phyloP scores from a whole-genome alignment of 1,140 invertebrate genomes.

The Caerostris darwini region DNA sequence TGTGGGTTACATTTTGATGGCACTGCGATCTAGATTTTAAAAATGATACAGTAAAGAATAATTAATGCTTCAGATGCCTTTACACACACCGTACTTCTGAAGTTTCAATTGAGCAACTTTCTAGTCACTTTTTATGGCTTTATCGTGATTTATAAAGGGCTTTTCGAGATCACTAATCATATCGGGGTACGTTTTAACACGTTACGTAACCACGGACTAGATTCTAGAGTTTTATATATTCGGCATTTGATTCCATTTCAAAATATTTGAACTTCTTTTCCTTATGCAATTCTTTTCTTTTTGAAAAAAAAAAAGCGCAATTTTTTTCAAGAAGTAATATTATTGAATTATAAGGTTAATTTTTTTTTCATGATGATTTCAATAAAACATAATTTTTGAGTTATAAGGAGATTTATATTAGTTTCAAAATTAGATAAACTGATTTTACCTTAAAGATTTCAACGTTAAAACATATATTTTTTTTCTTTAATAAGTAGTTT shows the following conservation, averaged over 20 bases:
- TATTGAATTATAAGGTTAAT: too few species aligned
- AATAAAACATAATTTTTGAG: too few species aligned
- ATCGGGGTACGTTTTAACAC: constrained; percentile 4
- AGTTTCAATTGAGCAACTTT: constrained; percentile 21
- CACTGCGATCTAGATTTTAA: constrained; percentile 1
- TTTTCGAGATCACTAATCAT: neutral
- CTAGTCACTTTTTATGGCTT: neutral
- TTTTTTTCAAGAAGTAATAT: neutral
- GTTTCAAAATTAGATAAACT: too few species aligned
- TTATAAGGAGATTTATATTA: too few species aligned
- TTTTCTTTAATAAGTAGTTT: too few species aligned
- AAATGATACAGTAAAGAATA: neutral
- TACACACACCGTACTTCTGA: constrained; percentile 12
- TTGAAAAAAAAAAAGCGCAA: neutral
- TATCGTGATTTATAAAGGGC: neutral
- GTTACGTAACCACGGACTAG: neutral
- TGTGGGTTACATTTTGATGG: constrained; percentile 9
- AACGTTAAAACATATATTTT: too few species aligned
- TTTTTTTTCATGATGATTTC: too few species aligned
- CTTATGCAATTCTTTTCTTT: neutral
- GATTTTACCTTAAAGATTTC: too few species aligned
- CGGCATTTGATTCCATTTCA: neutral
- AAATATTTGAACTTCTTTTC: neutral
- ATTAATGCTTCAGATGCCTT: neutral
- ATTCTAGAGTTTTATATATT: constrained; percentile 1